Evolutionary conservation across 1,140 invertebrate genomes (phyloP).

Genomic region (Pseudachorutes palmiensis): DNA sequence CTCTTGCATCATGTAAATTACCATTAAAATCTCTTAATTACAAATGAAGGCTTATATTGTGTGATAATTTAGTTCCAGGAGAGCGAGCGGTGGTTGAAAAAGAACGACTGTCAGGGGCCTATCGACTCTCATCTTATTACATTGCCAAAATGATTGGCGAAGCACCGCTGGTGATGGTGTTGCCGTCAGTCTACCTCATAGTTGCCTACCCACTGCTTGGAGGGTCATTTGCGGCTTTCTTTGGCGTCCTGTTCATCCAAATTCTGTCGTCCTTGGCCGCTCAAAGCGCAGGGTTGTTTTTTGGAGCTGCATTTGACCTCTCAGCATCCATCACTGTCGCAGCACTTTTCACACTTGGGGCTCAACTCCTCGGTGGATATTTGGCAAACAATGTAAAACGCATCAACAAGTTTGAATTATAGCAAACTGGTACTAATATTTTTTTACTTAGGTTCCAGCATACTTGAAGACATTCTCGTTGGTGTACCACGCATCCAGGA

Average conservation of each 20-base stretch:
- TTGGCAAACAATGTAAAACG: conserved; percentile 61
- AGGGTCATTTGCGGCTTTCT: conserved; percentile 54
- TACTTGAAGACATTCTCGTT: conserved; percentile 44
- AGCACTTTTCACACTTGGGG: conserved; percentile 68
- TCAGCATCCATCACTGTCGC: conserved; percentile 67
- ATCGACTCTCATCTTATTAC: conserved; percentile 75
- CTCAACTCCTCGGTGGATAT: conserved; percentile 75
- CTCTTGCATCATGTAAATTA: conserved; percentile 62
- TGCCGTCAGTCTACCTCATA: conserved; percentile 69
- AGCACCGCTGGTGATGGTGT: conserved; percentile 53
- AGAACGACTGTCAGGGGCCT: conserved; percentile 69
- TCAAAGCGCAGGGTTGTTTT: conserved; percentile 73
- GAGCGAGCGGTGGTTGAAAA: conserved; percentile 77
- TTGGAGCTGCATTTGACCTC: conserved; percentile 71
- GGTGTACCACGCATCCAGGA: conserved; percentile 77
- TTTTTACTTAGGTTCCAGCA: conserved; percentile 29
- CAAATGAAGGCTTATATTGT: too few relatives aligned
- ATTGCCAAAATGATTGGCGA: conserved; percentile 78
- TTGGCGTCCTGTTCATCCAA: conserved; percentile 62
- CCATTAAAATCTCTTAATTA: background rate
- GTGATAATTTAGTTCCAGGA: conserved; percentile 75
- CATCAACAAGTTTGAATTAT: background rate
- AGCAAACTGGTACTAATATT: background rate
- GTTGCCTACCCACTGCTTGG: conserved; percentile 72
- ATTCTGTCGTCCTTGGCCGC: conserved; percentile 69